Percentiles rank a stretch among this genome's conserved stretches.
These are phyloP conservation scores for Pachycephus smyrnensis DNA, from an alignment of 2,888 invertebrate genomes.

Conservation along the genomic window DNA sequence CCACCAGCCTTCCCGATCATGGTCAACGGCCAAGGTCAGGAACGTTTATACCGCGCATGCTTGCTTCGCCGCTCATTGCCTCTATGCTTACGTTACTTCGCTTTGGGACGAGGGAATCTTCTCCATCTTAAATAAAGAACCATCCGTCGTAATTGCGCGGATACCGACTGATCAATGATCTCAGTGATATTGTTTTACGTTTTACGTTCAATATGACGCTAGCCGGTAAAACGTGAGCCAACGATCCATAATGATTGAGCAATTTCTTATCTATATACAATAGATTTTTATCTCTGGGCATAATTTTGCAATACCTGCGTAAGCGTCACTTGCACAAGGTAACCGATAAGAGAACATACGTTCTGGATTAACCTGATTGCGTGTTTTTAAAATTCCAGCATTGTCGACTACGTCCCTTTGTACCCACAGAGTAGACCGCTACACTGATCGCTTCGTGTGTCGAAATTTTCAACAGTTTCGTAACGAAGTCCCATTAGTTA, in stretches of 20 bases:
- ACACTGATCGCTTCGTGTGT: constrained; percentile 29
- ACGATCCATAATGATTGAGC: not conserved
- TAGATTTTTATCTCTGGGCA: not conserved
- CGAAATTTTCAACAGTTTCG: constrained; percentile 43
- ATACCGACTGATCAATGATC: not conserved
- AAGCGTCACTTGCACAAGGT: not conserved
- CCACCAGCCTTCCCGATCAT: constrained; percentile 2
- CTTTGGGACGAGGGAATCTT: not conserved
- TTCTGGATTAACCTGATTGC: not conserved
- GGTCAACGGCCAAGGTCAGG: constrained; percentile 12
- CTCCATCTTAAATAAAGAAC: not conserved
- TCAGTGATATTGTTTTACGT: not conserved
- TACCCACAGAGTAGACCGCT: too few relatives aligned
- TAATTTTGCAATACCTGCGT: not conserved
- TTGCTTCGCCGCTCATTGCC: not conserved
- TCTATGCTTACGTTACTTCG: not conserved
- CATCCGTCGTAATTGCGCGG: not conserved
- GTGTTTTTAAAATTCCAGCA: not conserved
- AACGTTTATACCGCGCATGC: not conserved
- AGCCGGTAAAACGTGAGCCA: not conserved
- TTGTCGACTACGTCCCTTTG: too few relatives aligned
- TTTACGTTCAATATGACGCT: not conserved
- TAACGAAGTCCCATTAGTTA: constrained; percentile 47
- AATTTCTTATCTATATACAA: not conserved
- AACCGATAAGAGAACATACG: not conserved